phyloP scores from a whole-genome alignment of 2,797 vertebrate species.

The Mus caroli region DNA sequence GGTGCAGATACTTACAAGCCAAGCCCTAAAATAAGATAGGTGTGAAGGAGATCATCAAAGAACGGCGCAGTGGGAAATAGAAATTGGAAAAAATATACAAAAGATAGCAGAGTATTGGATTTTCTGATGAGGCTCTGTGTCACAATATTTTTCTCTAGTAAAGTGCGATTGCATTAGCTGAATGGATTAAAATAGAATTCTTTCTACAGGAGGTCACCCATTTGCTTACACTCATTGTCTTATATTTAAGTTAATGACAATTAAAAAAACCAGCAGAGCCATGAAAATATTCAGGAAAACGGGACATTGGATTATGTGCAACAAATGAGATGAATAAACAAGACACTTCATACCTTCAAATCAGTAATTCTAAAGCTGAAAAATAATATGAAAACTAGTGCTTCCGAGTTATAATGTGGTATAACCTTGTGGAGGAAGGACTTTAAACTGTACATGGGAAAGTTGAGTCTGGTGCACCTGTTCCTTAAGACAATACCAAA shows the following conservation, averaged over 20 bases:
- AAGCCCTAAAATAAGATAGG: constrained; percentile 42
- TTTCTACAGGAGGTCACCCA: not conserved
- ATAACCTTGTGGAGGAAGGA: not conserved
- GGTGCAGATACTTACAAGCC: constrained; percentile 23
- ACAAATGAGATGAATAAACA: not conserved
- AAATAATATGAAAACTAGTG: not conserved
- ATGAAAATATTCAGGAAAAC: not conserved
- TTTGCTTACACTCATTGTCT: not conserved
- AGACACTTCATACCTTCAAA: not conserved
- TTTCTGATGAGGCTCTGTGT: not conserved
- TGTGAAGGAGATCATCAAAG: not conserved
- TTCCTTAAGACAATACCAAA: constrained; percentile 9
- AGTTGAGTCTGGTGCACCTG: not conserved
- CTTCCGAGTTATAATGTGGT: not conserved
- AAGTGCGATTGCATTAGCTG: not conserved
- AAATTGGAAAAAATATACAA: not conserved
- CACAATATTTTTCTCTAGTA: not conserved
- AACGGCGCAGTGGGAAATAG: not conserved
- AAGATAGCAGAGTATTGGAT: not conserved
- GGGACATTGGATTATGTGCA: not conserved
- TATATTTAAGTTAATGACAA: not conserved
- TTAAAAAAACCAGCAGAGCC: too few species aligned
- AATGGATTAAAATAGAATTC: constrained; percentile 27
- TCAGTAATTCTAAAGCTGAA: not conserved
- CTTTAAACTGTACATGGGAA: not conserved